These are phyloP conservation scores for Oplegnathus fasciatus DNA, from an alignment of 2,113 vertebrate species.

Conservation along the genomic window DNA sequence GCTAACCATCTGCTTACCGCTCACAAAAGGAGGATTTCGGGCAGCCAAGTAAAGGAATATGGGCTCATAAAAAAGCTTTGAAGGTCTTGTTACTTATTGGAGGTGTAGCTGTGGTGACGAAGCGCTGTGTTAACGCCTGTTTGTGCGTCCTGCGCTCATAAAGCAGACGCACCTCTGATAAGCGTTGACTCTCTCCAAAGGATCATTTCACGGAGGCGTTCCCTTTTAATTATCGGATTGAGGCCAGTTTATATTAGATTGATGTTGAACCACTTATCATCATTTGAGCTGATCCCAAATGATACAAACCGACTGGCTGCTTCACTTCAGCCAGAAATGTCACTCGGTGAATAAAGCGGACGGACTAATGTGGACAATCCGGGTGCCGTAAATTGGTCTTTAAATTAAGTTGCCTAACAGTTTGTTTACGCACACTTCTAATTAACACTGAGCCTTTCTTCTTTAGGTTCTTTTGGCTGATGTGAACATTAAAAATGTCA, in stretches of 20 bases:
- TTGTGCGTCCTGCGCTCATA: constrained; percentile 47
- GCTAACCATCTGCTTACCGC: constrained; percentile 98
- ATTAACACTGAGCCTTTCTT: not conserved
- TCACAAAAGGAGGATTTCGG: constrained; percentile 97
- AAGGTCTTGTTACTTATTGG: constrained; percentile 84
- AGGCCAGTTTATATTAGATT: constrained; percentile 60
- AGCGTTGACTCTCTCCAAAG: constrained; percentile 55
- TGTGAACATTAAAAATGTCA: not conserved
- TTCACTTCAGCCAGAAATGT: not conserved
- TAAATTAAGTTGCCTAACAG: not conserved
- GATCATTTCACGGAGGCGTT: constrained; percentile 85
- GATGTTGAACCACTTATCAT: constrained; percentile 43
- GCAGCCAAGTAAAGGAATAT: constrained; percentile 80
- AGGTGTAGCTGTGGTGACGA: constrained; percentile 83
- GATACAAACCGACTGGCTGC: not conserved
- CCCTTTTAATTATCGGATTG: constrained; percentile 75
- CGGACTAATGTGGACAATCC: not conserved
- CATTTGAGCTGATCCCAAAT: constrained; percentile 36
- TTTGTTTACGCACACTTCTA: not conserved
- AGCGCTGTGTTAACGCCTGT: constrained; percentile 57
- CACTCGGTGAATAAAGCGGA: not conserved
- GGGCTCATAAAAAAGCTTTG: constrained; percentile 84
- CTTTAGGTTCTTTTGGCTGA: not conserved
- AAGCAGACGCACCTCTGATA: constrained; percentile 67
- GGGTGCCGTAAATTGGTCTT: not conserved